These are phyloP conservation scores for Agraylea sexmaculata DNA, from an alignment of 1,140 invertebrate species.

Conservation along the genomic window DNA sequence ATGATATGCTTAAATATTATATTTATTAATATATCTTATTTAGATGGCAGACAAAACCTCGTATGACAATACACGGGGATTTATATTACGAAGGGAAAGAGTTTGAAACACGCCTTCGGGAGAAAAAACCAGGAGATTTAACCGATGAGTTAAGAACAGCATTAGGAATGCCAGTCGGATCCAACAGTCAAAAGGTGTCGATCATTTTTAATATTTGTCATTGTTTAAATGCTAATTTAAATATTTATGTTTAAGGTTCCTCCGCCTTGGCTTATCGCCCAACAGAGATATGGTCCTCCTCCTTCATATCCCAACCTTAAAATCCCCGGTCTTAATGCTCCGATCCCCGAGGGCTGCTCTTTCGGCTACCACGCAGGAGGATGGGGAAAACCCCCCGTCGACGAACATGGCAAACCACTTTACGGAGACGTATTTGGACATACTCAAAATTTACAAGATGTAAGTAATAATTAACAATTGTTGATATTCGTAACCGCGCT, in stretches of 20 bases:
- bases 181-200: constrained; percentile 61
- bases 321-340: constrained; percentile 87
- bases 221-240: neutral
- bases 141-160: constrained; percentile 93
- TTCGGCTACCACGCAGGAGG: constrained; percentile 99
- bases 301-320: constrained; percentile 98
- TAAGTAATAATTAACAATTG: constrained; percentile 29
- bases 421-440: constrained; percentile 98
- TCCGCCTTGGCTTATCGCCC: constrained; percentile 98
- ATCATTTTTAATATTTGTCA: neutral
- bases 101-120: constrained; percentile 93
- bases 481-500: neutral
- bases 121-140: constrained; percentile 97
- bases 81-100: constrained; percentile 99
- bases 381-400: constrained; percentile 99
- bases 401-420: constrained; percentile 92
- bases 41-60: constrained; percentile 96
- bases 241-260: constrained; percentile 49
- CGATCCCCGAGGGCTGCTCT: constrained; percentile 90
- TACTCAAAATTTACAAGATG: constrained; percentile 47
- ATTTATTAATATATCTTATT: constrained; percentile 14
- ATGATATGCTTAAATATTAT: constrained; percentile 1
- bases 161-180: constrained; percentile 96
- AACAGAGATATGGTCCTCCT: constrained; percentile 98
- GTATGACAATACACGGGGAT: constrained; percentile 98